Base-by-base conservation (phyloP, 2,113 vertebrate species). In the Serilophus lunatus region DNA sequence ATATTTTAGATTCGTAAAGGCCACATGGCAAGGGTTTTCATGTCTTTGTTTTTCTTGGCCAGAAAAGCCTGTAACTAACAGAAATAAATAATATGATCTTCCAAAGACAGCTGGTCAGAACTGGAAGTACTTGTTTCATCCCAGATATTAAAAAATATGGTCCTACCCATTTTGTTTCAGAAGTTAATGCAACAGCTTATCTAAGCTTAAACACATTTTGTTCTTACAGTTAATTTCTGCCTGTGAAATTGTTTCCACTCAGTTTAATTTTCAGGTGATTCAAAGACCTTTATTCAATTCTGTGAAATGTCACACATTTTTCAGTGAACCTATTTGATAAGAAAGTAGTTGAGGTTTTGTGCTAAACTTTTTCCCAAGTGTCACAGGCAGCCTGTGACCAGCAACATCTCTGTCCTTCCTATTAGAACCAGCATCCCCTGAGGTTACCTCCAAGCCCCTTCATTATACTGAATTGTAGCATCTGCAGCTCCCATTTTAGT, bases 371-470 rank as follows among this genome's bases (percentile, higher is more conserved):
- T 63, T 22, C 56, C 49, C 23, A 65, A 11, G 42, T 19, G 36
- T 12, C 51, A 42, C 7, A 53, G 69, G 42, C n/a, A 59, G 25
- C 29, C 33, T 19, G 14, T n/a, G 36, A 40, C 17, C 38, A 83
- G 31, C 16, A 38, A 18, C 0, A 3, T 20, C 14, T 24, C 5
- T 29, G 38, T 42, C 31, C 38, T 33, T 53, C 44, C 1, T 47
- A 1, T 0, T 2, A 75, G 26, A 80, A 26, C 22, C 23, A 57
- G 42, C 53, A 53, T 4, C 8, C 10, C 3, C 26, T 3, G 0
- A 26, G 33, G 40, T 13, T 40, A 47, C 19, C 25, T 83, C 26
- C 57, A 91, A 51, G 35, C 40, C 60, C n/a, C n/a, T 12, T 68
- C 54, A 14, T 35, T 47, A 60, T 26, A 8, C 9, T 18, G 10